phyloP scores from a whole-genome alignment of 2,888 invertebrate species.

The Drosophila kanekoi region DNA sequence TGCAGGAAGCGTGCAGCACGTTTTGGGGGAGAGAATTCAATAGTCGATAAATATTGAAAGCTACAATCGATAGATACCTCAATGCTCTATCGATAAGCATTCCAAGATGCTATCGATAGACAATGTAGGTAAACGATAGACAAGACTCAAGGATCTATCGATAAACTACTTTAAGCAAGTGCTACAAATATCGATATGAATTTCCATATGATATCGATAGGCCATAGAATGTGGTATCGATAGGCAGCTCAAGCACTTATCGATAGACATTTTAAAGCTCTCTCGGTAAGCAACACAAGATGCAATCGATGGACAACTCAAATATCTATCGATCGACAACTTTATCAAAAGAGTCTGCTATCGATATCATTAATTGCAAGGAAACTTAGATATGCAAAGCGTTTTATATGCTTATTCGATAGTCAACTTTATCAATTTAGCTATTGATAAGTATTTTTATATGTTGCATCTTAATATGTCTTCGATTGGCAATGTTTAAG shows the following conservation, averaged over 20 bases:
- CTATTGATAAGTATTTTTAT: not conserved
- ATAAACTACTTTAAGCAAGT: no score
- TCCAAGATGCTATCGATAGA: not conserved
- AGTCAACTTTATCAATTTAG: not conserved
- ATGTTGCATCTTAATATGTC: no score
- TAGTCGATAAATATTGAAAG: constrained; percentile 13
- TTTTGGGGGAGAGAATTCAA: constrained; percentile 52
- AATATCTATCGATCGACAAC: no score
- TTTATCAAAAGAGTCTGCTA: no score
- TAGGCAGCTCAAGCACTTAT: not conserved
- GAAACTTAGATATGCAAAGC: no score
- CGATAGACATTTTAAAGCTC: no score
- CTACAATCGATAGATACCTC: constrained; percentile 1
- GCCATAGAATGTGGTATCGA: not conserved
- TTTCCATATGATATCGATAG: not conserved
- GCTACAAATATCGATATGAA: not conserved
- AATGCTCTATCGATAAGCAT: constrained; percentile 1
- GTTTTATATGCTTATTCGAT: not conserved
- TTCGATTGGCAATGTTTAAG: not conserved
- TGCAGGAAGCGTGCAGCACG: constrained; percentile 68
- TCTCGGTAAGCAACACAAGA: no score
- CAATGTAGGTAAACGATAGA: no score
- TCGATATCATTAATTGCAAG: no score
- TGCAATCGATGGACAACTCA: no score
- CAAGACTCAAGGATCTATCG: not conserved